These are phyloP conservation scores for Beroe ovata DNA, from an alignment of 37 sponge, comb jelly and placozoan species.

Conservation along the genomic window DNA sequence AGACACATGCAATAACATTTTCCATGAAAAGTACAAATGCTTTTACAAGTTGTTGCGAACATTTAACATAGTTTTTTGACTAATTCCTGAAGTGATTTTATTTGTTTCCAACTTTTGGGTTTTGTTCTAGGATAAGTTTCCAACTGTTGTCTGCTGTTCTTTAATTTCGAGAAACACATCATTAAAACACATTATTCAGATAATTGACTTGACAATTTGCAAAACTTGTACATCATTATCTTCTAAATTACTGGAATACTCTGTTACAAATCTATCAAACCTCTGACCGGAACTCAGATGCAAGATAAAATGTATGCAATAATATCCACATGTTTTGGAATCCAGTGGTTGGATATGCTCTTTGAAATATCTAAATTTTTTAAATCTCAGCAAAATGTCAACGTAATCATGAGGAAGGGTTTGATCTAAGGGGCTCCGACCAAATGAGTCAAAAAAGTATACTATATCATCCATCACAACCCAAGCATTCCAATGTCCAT, in stretches of 20 bases:
- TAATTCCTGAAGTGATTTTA: background rate
- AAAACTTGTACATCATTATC: background rate
- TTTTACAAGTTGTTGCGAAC: slow-evolving; percentile 2
- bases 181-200: background rate
- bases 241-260: background rate
- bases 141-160: background rate
- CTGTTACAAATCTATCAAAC: background rate
- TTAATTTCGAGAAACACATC: background rate
- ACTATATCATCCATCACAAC: background rate
- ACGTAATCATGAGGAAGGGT: background rate
- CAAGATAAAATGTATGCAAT: slow-evolving; percentile 5
- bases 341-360: background rate
- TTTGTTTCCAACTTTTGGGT: background rate
- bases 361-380: background rate
- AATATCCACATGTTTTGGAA: slow-evolving; percentile 20
- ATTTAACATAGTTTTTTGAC: background rate
- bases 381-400: background rate
- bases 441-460: slow-evolving; percentile 22
- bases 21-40: background rate
- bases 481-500: slow-evolving; percentile 30
- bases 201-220: background rate
- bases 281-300: background rate
- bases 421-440: background rate
- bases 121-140: background rate
- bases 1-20: slow-evolving; percentile 5